phyloP scores from a whole-genome alignment of 2,888 invertebrate genomes.

The Dromius quadrimaculatus region DNA sequence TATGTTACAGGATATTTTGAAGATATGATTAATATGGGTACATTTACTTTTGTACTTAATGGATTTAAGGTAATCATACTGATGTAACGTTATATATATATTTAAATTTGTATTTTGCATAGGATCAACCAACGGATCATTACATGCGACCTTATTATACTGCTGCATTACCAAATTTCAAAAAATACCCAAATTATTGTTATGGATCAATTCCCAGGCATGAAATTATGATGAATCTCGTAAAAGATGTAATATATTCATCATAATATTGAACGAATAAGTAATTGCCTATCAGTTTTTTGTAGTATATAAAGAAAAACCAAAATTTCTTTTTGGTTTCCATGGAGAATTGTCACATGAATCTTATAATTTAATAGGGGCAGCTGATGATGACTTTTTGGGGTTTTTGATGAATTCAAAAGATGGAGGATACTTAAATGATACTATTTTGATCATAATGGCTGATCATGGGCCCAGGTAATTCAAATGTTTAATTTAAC shows the following conservation, averaged over 20 bases:
- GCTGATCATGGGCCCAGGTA: conserved; percentile 93
- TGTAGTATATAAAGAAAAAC: conserved; percentile 74
- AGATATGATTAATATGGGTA: conserved; percentile 85
- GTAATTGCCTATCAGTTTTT: conserved; percentile 66
- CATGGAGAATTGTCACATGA: conserved; percentile 91
- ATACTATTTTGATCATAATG: conserved; percentile 89
- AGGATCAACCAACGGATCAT: conserved; percentile 87
- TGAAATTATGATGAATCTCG: conserved; percentile 74
- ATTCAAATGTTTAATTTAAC: conserved; percentile 4
- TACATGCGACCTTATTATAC: conserved; percentile 87
- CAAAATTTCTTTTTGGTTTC: conserved; percentile 89
- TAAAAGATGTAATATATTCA: conserved; percentile 72
- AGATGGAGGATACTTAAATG: conserved; percentile 75
- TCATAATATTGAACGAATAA: too few relatives aligned
- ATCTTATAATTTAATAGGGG: conserved; percentile 82
- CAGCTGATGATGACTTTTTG: conserved; percentile 80
- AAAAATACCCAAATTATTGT: conserved; percentile 74
- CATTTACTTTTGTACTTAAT: conserved; percentile 90
- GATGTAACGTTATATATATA: neutral
- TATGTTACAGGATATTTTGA: conserved; percentile 88
- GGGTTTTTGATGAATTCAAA: conserved; percentile 75
- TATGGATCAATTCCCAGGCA: conserved; percentile 81
- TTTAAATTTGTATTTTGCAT: conserved; percentile 46
- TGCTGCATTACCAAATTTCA: conserved; percentile 73
- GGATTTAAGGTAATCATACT: conserved; percentile 78